These are phyloP conservation scores for Apodemia hepburni DNA, from an alignment of 2,888 invertebrate genomes.

Conservation along the genomic window DNA sequence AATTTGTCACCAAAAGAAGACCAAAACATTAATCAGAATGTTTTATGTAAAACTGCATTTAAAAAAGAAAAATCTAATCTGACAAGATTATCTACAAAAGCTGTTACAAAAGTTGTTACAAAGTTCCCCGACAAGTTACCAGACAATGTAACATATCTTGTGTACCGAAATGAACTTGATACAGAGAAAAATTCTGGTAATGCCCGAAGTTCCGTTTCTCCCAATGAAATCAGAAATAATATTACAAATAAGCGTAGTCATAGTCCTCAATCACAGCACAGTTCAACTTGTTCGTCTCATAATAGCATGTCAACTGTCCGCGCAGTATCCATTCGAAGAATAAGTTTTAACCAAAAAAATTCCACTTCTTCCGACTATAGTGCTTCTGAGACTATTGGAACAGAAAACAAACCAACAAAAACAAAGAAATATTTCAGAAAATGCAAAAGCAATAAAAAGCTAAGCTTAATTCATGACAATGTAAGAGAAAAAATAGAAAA, in stretches of 20 bases:
- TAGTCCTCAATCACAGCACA: conserved; percentile 45
- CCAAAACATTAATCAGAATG: background rate
- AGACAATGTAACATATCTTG: conserved; percentile 44
- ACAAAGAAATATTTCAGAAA: conserved; percentile 46
- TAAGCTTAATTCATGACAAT: conserved; percentile 23
- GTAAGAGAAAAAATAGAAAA: conserved; percentile 35
- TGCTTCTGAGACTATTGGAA: conserved; percentile 40
- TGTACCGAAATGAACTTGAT: conserved; percentile 48
- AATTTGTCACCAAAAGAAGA: background rate
- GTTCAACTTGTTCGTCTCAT: conserved; percentile 59
- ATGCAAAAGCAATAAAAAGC: conserved; percentile 40
- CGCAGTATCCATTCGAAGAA: conserved; percentile 38
- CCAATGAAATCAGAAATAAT: conserved; percentile 31
- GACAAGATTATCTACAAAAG: no score
- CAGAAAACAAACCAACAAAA: conserved; percentile 43
- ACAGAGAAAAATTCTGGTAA: conserved; percentile 37
- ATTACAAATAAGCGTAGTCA: conserved; percentile 28
- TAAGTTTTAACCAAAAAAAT: conserved; percentile 35
- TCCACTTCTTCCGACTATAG: conserved; percentile 44
- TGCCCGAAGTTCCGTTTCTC: conserved; percentile 30
- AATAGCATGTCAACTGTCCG: conserved; percentile 60
- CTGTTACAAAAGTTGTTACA: no score
- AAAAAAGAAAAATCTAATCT: background rate
- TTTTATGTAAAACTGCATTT: conserved; percentile 11
- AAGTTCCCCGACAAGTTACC: background rate